Base-by-base conservation (phyloP, 2,797 vertebrate genomes). In the Cyclura pinguis region DNA sequence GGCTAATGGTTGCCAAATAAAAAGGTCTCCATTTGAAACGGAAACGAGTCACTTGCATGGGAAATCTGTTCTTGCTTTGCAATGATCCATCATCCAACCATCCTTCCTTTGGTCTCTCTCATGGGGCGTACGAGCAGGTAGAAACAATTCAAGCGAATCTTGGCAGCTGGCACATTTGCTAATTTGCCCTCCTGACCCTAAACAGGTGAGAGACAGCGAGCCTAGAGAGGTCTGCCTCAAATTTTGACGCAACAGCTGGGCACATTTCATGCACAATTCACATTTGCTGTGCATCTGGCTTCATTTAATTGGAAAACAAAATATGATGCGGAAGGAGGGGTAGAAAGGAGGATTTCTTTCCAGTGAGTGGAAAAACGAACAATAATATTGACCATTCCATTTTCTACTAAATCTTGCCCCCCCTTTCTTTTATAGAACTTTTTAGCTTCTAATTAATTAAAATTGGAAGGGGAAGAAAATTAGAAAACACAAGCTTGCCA, bases 231-330 rank as follows among this genome's bases (percentile, higher is more conserved):
- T 62, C 84, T 88, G 59, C 0, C 13, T 38, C 84, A 93, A 85
- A 82, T 86, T 91, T 80, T 2, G 27, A 80, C 32, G 64, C 92
- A 94, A 95, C 92, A 96, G 92, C 94, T 94, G 95, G 69, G 82
- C 95, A 85, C 78, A 91, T 94, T 94, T 93, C 93, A 93, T 32
- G 76, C 85, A 85, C 87, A 96, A 72, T 90, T 91, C 94, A 84
- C 62, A 78, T 89, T 94, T 93, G 52, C 74, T 91, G 69, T 86
- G 85, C 91, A 92, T 94, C 88, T 95, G 95, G 90, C 73, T 94
- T 83, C 0, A 0, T 93, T 92, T 92, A 94, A 94, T 92, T 93
- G 55, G 57, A 85, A 94, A 93, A 87, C 6, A 92, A 94, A 91
- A 91, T 87, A 84, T 29, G 22, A 87, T 50, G 27, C 5, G 18